Base-by-base conservation (phyloP, 2,888 invertebrate genomes). In the Drosophila picticornis region DNA sequence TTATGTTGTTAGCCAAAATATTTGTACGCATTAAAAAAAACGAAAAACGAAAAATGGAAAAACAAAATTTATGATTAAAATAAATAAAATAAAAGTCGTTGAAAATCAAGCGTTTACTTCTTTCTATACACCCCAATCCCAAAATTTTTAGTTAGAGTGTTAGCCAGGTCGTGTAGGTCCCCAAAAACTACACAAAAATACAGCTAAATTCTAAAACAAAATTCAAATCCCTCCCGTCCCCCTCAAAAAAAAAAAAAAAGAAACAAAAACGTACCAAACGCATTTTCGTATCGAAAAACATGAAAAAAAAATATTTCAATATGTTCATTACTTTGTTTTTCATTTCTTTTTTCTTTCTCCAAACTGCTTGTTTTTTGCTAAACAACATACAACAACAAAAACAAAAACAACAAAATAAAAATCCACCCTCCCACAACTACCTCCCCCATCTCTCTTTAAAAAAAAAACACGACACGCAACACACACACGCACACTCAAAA, bases 241-340 rank as follows among this genome's bases (percentile, higher is more conserved):
- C 11, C 34, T 2, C 6, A 0, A 10, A 10, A 13, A 36, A 27
- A 53, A 22, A 9, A n/a, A 34, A 38, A 62, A 59, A 27, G n/a
- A n/a, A n/a, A n/a, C n/a, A 43, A 40, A 56, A 62, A 63, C 43
- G 19, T 60, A 60, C 55, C 64, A 80, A 71, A 75, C 67, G 55
- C 77, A 77, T 77, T 77, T 77, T 80, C 73, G 80, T 74, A 77
- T 62, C 70, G 50, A 80, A 61, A 57, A 73, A 69, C 57, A 31
- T 43, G n/a, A 16, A 69, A 67, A 72, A 74, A 69, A 83, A 81
- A 86, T 85, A 89, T 90, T 80, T 89, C 90, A 86, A 88, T 63
- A 84, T 75, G 78, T 84, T 90, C 88, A 91, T 90, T 81, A 83
- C 91, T 89, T 90, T 84, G 81, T 90, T 89, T 90, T 87, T 85